These are phyloP conservation scores for Drosophila subobscura DNA, from an alignment of 1,140 invertebrate species.

Conservation along the genomic window DNA sequence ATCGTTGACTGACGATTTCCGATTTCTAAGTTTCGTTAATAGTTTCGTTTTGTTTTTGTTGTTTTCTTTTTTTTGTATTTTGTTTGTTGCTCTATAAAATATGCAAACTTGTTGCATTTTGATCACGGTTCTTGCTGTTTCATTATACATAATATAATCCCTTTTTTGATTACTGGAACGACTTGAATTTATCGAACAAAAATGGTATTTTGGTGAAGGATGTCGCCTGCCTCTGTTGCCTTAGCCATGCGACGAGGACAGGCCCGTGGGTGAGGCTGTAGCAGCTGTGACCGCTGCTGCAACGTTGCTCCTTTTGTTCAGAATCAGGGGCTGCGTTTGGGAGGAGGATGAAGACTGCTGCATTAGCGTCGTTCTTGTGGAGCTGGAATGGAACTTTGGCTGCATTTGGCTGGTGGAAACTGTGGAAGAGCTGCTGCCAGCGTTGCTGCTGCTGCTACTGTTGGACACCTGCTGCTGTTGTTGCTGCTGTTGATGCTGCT, in stretches of 20 bases:
- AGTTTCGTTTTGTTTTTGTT: conserved; percentile 47
- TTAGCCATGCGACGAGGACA: conserved; percentile 6
- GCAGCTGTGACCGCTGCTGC: conserved; percentile 5
- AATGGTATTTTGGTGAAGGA: conserved; percentile 47
- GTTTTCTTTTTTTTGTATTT: conserved; percentile 32
- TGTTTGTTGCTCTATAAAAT: conserved; percentile 72
- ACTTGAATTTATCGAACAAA: conserved; percentile 74
- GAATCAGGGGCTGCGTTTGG: neutral
- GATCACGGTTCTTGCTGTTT: conserved; percentile 80
- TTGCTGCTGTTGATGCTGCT: conserved; percentile 26
- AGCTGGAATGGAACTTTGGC: conserved; percentile 43
- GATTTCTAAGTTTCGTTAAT: conserved; percentile 56
- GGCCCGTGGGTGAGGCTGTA: conserved; percentile 12
- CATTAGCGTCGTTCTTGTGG: conserved; percentile 9
- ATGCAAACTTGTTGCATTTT: conserved; percentile 69
- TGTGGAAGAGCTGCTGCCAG: conserved; percentile 51
- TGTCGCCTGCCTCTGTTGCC: conserved; percentile 31
- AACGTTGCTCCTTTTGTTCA: conserved; percentile 19
- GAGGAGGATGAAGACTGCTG: no score
- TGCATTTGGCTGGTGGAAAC: conserved; percentile 50
- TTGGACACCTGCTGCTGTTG: conserved; percentile 35
- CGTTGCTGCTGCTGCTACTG: conserved; percentile 26
- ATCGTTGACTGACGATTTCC: conserved; percentile 76
- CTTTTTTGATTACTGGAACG: conserved; percentile 75
- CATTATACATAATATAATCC: conserved; percentile 28